Evolutionary conservation across 1,140 invertebrate species (phyloP).

Genomic region (Adoxophyes honmai): DNA sequence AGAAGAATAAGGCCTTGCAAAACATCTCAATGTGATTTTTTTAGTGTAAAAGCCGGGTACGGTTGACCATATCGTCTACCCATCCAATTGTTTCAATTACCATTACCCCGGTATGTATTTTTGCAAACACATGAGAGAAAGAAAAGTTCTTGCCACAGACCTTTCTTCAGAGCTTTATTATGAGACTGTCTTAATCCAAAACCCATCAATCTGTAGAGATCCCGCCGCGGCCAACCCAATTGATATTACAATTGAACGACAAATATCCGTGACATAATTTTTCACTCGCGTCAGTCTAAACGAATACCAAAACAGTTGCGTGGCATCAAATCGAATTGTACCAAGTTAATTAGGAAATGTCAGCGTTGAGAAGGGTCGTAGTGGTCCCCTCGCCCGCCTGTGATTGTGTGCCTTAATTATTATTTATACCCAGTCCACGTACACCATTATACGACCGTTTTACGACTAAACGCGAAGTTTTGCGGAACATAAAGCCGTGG

Average conservation of each 20-base stretch:
- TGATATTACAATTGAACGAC: background rate
- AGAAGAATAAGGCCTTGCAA: too few species aligned
- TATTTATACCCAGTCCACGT: constrained; percentile 23
- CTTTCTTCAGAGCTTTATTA: too few species aligned
- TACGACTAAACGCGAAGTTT: constrained; percentile 5
- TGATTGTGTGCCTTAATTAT: constrained; percentile 33
- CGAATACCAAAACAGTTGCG: constrained; percentile 56
- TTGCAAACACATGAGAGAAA: too few species aligned
- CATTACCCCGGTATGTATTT: too few species aligned
- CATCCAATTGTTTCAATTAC: too few species aligned
- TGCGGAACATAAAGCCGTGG: background rate
- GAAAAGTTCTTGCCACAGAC: too few species aligned
- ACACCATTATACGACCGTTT: constrained; percentile 1
- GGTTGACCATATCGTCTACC: too few species aligned
- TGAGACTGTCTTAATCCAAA: too few species aligned
- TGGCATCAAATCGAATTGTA: constrained; percentile 54
- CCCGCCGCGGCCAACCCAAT: background rate
- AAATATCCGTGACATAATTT: constrained; percentile 10
- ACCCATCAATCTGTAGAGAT: too few species aligned
- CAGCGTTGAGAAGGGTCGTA: constrained; percentile 50
- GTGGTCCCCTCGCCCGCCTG: constrained; percentile 4
- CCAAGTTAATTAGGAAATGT: constrained; percentile 60
- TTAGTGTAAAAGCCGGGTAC: too few species aligned
- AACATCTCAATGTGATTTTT: too few species aligned
- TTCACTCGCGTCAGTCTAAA: constrained; percentile 31